Percentiles rank a stretch among this genome's conserved stretches.
phyloP scores from a whole-genome alignment of 2,888 invertebrate genomes.

The Hydrotaea cyrtoneurina region DNA sequence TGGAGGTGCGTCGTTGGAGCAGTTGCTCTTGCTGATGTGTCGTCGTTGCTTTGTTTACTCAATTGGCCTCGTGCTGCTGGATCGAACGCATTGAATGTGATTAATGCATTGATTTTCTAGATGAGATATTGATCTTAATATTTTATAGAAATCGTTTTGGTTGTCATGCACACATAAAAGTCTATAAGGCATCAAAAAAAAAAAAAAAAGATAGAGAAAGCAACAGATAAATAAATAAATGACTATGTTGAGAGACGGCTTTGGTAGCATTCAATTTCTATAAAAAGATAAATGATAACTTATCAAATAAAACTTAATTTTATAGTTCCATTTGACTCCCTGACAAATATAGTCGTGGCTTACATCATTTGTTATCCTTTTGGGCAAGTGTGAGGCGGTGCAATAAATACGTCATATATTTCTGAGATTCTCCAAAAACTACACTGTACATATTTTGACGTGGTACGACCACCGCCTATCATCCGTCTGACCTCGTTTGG shows the following conservation, averaged over 20 bases:
- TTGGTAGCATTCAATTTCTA: neutral
- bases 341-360: neutral
- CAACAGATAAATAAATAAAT: constrained; percentile 33
- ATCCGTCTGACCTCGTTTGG: neutral
- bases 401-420: neutral
- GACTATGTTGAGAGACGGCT: neutral
- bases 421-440: neutral
- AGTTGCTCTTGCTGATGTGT: constrained; percentile 15
- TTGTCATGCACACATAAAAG: neutral
- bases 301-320: constrained; percentile 3
- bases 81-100: constrained; percentile 24
- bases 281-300: constrained; percentile 21
- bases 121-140: constrained; percentile 46
- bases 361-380: constrained; percentile 25
- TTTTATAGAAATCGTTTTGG: constrained; percentile 33
- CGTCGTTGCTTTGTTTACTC: constrained; percentile 48
- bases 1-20: neutral
- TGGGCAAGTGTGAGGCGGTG: neutral
- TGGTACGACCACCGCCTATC: neutral
- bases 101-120: constrained; percentile 48
- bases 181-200: too few relatives aligned
- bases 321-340: constrained; percentile 12
- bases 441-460: neutral
- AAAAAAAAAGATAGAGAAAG: neutral
- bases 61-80: constrained; percentile 39